phyloP scores from a whole-genome alignment of 2,113 vertebrate genomes.

The Rhadina sibilatrix region DNA sequence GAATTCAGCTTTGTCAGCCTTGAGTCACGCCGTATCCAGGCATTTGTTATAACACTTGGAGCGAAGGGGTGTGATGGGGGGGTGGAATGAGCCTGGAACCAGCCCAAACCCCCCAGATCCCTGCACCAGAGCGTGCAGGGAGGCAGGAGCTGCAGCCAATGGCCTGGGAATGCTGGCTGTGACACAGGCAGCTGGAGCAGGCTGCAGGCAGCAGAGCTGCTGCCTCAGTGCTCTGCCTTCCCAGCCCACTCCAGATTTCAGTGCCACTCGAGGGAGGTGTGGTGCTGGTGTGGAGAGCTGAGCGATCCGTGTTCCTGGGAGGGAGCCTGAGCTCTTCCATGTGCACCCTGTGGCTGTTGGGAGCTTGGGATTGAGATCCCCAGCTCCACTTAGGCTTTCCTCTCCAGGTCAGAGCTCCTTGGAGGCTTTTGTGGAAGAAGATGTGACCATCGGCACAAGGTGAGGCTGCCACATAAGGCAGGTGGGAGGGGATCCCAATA shows the following conservation, averaged over 20 bases:
- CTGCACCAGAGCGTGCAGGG: not conserved
- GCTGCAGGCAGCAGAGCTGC: slow-evolving; percentile 6
- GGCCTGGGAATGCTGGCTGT: not conserved
- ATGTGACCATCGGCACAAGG: slow-evolving; percentile 42
- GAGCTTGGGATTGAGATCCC: not conserved
- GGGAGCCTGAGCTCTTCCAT: not conserved
- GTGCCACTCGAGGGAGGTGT: not conserved
- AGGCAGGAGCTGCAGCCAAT: not conserved
- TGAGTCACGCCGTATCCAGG: not conserved
- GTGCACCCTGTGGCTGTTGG: not conserved
- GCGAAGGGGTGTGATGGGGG: not conserved
- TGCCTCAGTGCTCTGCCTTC: not conserved
- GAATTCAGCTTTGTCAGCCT: slow-evolving; percentile 1
- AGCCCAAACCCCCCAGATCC: not conserved
- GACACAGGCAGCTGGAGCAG: slow-evolving; percentile 14
- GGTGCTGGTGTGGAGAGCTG: not conserved
- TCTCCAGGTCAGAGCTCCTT: slow-evolving; percentile 71
- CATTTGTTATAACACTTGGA: not conserved
- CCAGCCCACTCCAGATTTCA: not conserved
- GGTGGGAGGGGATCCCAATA: not conserved
- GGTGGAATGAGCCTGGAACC: not conserved
- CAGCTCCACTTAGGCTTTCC: not conserved
- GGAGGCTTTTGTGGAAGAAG: slow-evolving; percentile 71
- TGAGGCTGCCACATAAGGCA: not conserved
- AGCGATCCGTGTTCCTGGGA: not conserved